Evolutionary conservation across 2,113 vertebrate genomes (phyloP), one percentile per base, ranked within the genome.

Genomic region (Lycaon pictus): DNA sequence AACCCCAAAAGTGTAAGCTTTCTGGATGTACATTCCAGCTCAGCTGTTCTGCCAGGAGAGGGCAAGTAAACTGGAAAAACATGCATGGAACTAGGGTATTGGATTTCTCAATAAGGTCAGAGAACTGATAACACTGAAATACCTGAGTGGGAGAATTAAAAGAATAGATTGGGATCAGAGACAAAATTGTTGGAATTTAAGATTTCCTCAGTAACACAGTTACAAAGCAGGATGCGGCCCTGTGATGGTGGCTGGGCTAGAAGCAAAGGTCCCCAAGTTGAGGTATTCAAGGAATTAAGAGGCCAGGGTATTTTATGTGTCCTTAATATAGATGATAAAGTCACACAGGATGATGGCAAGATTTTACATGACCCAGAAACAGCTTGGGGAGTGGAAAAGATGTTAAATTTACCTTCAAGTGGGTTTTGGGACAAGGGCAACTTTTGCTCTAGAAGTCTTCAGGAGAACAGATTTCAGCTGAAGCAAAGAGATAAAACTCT

Each of bases 141-240:
- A 80, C 81, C 69, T 81, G 51, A 84, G 16, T 67, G 58, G 90
- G 56, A 84, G 63, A 69, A 95, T 37, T 25, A 95, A 55, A 90
- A 65, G 58, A 88, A 85, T 53, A 80, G 58, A 81, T 85, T 82
- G 55, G 53, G 43, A 72, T 69, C 32, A 83, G 58, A 95, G 65
- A 96, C 79, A 93, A 48, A 88, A 37, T 80, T 95, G 37, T 62
- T 62, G 77, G 58, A 87, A 62, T 86, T n/a, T 87, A 92, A 79
- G 76, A 88, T 81, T 90, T 90, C 55, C 25, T 62, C 27, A 5
- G 67, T 91, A 85, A 93, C 22, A 81, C 29, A 71, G 15, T 89
- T 92, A 35, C 32, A 95, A 48, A 96, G 55, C 13, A 79, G 35
- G 32, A 62, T 74, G 4, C 55, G 27, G 53, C 48, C 27, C 16